phyloP scores from a whole-genome alignment of 2,797 vertebrate genomes.

The Potorous gilbertii region DNA sequence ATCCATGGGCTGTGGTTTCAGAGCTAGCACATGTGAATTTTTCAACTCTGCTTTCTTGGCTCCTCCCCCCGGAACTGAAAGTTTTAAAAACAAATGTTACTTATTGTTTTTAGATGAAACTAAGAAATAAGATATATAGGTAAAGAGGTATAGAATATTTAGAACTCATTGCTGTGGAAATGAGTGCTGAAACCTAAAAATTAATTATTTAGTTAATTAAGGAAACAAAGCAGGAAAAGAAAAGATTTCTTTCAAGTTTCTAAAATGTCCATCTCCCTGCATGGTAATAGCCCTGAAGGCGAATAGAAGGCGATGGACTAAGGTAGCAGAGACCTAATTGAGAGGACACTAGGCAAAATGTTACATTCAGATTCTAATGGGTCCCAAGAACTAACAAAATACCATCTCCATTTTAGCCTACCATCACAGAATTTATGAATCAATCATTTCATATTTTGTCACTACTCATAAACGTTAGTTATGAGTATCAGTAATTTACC shows the following conservation, averaged over 20 bases:
- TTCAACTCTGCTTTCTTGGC: too few relatives aligned
- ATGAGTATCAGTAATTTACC: constrained; percentile 52
- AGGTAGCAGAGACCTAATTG: neutral
- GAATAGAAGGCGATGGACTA: neutral
- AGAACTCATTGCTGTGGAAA: too few relatives aligned
- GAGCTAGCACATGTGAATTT: too few relatives aligned
- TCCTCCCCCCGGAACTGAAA: too few relatives aligned
- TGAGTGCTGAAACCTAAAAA: too few relatives aligned
- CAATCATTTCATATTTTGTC: constrained; percentile 59
- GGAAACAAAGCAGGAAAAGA: too few relatives aligned
- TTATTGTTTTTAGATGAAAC: too few relatives aligned
- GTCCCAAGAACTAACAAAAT: constrained; percentile 33
- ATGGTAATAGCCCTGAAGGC: neutral
- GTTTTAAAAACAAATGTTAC: too few relatives aligned
- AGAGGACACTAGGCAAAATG: neutral
- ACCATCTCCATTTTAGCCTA: constrained; percentile 21
- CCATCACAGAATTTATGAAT: constrained; percentile 6
- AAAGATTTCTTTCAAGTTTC: neutral
- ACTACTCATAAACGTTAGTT: constrained; percentile 52
- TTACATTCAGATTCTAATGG: constrained; percentile 20
- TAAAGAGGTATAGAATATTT: too few relatives aligned
- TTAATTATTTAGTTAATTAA: too few relatives aligned
- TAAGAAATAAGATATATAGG: too few relatives aligned
- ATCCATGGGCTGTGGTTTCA: too few relatives aligned
- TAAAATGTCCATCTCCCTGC: neutral